A percentile compares a stretch with the other conserved stretches of the same genome.
phyloP scores from a whole-genome alignment of 1,140 invertebrate species.

The Zaprionus africanus region DNA sequence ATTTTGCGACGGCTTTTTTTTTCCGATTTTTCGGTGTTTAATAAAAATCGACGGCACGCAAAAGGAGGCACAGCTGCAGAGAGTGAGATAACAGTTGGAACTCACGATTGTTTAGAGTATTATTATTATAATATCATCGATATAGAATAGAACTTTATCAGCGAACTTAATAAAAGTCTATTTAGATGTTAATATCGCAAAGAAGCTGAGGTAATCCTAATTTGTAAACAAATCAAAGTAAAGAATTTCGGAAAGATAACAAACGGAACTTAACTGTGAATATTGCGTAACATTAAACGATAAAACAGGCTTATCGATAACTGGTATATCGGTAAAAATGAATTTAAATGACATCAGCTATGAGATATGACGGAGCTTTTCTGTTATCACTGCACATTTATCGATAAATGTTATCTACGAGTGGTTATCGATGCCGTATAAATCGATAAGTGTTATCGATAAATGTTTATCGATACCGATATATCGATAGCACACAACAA shows the following conservation, averaged over 20 bases:
- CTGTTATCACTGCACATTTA: no score
- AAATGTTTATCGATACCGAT: no score
- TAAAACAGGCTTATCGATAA: neutral
- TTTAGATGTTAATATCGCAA: neutral
- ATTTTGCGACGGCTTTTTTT: constrained; percentile 53
- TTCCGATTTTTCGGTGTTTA: constrained; percentile 58
- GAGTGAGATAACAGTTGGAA: constrained; percentile 1
- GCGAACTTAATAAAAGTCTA: neutral
- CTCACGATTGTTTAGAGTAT: neutral
- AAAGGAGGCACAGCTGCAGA: constrained; percentile 1
- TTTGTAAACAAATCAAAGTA: neutral
- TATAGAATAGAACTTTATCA: neutral
- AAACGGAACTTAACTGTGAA: neutral
- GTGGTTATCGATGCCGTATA: no score
- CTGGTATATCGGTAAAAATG: neutral
- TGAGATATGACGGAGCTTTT: no score
- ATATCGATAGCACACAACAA: no score
- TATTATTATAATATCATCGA: constrained; percentile 3
- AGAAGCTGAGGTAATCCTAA: constrained; percentile 5
- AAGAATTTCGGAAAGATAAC: neutral
- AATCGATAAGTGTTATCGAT: no score
- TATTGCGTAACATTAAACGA: neutral
- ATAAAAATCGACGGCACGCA: constrained; percentile 17
- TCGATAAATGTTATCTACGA: neutral
- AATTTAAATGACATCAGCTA: neutral